Conservation (phyloP, 2,888 invertebrate species). For the Drosophila ustulata region DNA sequence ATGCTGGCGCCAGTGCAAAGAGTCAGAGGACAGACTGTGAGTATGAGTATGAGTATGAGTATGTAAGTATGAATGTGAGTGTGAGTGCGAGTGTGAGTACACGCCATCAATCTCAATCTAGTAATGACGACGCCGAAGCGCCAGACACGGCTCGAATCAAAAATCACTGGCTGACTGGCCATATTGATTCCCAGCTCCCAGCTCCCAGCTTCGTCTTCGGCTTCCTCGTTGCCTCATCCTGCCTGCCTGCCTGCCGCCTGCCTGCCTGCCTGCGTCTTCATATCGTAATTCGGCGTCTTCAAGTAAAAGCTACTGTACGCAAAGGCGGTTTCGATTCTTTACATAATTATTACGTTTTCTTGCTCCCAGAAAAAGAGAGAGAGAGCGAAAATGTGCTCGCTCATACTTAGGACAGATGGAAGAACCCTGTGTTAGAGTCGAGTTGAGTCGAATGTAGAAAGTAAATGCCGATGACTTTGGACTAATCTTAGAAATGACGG, state of each 20-base stretch:
- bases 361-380: conserved; percentile 21
- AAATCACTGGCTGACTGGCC: conserved; percentile 18
- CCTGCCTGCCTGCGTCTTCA: neutral
- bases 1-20: conserved; percentile 59
- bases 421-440: conserved; percentile 38
- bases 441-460: conserved; percentile 66
- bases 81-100: conserved; percentile 46
- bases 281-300: conserved; percentile 36
- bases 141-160: conserved; percentile 65
- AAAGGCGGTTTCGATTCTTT: conserved; percentile 64
- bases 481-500: conserved; percentile 75
- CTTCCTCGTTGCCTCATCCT: conserved; percentile 13
- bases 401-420: conserved; percentile 70
- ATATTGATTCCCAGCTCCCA: conserved; percentile 56
- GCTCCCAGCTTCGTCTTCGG: neutral
- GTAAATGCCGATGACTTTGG: conserved; percentile 77
- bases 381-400: conserved; percentile 62
- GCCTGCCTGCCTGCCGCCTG: neutral
- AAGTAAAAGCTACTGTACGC: conserved; percentile 64
- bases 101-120: conserved; percentile 77
- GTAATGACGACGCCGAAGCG: conserved; percentile 72
- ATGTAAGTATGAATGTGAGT: conserved; percentile 4
- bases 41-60: conserved; percentile 18
- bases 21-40: conserved; percentile 2
- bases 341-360: conserved; percentile 74